Percentiles rank a stretch among this genome's conserved stretches.
Evolutionary conservation across 92 coral and sea anemone species (phyloP).

Genomic region (Porites cylindrica): DNA sequence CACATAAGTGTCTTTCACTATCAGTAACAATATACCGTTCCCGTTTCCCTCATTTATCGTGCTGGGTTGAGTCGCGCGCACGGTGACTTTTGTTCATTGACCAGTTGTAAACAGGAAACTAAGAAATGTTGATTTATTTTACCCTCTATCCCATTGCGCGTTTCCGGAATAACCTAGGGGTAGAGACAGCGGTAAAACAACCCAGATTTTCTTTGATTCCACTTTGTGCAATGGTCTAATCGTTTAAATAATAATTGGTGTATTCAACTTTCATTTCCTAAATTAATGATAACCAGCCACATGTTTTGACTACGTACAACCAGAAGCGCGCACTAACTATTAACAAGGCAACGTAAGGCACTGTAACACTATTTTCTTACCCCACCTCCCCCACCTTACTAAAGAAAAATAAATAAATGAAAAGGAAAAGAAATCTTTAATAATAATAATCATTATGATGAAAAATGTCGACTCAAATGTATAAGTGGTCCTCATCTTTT

Average conservation of each 20-base stretch:
- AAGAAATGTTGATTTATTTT: conserved; percentile 34
- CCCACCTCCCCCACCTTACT: too few relatives aligned
- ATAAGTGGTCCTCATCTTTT: too few relatives aligned
- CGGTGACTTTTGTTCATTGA: conserved; percentile 34
- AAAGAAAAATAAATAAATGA: too few relatives aligned
- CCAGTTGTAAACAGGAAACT: conserved; percentile 46
- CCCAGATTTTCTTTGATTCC: neutral
- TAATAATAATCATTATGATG: too few relatives aligned
- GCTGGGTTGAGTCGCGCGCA: conserved; percentile 23
- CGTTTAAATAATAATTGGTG: neutral
- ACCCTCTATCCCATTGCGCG: conserved; percentile 35
- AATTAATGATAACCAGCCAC: neutral
- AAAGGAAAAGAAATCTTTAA: too few relatives aligned
- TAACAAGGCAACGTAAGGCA: too few relatives aligned
- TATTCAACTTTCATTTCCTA: neutral
- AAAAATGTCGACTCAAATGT: too few relatives aligned
- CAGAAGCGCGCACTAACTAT: too few relatives aligned
- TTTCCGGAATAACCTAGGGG: conserved; percentile 44
- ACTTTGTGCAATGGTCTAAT: neutral
- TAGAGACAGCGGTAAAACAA: neutral
- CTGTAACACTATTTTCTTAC: too few relatives aligned
- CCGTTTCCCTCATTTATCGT: conserved; percentile 4
- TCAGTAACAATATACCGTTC: neutral
- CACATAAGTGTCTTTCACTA: conserved; percentile 20
- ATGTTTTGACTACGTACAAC: too few relatives aligned